Percentiles rank a stretch among this genome's conserved stretches.
phyloP scores from a whole-genome alignment of 2,797 vertebrate species.

The Anolis apletophallus region DNA sequence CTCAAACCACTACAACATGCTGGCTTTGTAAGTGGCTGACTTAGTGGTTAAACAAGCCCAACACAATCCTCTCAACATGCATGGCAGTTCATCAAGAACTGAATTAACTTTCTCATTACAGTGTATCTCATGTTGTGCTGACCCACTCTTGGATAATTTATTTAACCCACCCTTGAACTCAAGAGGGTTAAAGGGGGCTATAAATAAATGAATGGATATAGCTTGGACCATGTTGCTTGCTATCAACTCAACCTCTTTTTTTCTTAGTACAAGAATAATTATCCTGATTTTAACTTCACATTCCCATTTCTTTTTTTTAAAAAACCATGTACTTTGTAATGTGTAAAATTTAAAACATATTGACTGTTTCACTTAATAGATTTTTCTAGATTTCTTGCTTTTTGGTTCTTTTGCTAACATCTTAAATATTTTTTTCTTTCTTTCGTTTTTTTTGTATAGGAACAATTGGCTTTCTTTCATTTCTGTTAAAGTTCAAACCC shows the following conservation, averaged over 20 bases:
- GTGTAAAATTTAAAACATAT: background rate
- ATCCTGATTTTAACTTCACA: background rate
- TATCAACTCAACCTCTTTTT: background rate
- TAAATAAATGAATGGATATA: background rate
- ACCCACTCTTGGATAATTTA: background rate
- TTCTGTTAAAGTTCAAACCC: background rate
- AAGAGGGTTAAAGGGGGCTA: background rate
- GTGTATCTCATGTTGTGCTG: background rate
- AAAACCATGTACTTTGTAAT: background rate
- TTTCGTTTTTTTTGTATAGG: background rate
- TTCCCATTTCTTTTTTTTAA: background rate
- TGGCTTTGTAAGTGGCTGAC: too few relatives aligned
- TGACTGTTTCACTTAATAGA: background rate
- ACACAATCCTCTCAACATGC: background rate
- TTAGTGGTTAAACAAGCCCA: background rate
- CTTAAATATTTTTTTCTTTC: background rate
- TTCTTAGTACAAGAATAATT: background rate
- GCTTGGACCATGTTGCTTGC: background rate
- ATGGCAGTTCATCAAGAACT: background rate
- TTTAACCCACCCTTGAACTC: background rate
- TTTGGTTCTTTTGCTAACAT: background rate
- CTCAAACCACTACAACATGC: background rate
- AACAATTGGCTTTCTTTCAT: background rate
- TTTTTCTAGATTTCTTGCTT: slow-evolving; percentile 6
- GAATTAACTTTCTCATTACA: background rate